A percentile compares a stretch with the other conserved stretches of the same genome.
Evolutionary conservation across 1,140 invertebrate species (phyloP).

Genomic region (Tetraneura akinire): DNA sequence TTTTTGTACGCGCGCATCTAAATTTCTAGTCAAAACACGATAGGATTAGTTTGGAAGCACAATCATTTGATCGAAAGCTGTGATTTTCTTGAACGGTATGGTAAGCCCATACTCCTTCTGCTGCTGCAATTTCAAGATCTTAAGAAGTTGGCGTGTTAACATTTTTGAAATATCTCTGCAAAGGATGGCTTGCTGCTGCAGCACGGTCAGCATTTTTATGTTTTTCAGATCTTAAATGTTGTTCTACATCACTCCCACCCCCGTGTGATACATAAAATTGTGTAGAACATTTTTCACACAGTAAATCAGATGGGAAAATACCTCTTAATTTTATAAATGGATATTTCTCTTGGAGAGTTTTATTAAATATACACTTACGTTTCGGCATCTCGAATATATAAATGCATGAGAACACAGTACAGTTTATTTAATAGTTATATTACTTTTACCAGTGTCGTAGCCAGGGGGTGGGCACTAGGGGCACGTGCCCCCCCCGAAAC

Average conservation of each 20-base stretch:
- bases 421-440: no score
- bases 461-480: no score
- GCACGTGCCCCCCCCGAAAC: no score
- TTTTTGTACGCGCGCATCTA: constrained; percentile 52
- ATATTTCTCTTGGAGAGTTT: constrained; percentile 33
- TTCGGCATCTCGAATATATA: constrained; percentile 11
- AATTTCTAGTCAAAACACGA: constrained; percentile 53
- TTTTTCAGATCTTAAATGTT: constrained; percentile 35
- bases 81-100: constrained; percentile 51
- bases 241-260: constrained; percentile 28
- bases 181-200: constrained; percentile 19
- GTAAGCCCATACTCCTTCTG: constrained; percentile 54
- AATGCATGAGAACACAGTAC: background rate
- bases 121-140: constrained; percentile 45
- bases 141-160: constrained; percentile 22
- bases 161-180: constrained; percentile 23
- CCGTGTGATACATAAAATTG: constrained; percentile 28
- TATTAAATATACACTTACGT: constrained; percentile 43
- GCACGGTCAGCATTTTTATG: constrained; percentile 31
- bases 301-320: constrained; percentile 18
- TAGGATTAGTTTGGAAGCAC: constrained; percentile 53
- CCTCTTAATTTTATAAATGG: constrained; percentile 35
- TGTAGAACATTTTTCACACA: constrained; percentile 11
- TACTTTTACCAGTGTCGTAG: no score
- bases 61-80: constrained; percentile 55